Evolutionary conservation across 1,140 invertebrate genomes (phyloP), one percentile per base, ranked within the genome.

Genomic region (Pectinophora gossypiella): DNA sequence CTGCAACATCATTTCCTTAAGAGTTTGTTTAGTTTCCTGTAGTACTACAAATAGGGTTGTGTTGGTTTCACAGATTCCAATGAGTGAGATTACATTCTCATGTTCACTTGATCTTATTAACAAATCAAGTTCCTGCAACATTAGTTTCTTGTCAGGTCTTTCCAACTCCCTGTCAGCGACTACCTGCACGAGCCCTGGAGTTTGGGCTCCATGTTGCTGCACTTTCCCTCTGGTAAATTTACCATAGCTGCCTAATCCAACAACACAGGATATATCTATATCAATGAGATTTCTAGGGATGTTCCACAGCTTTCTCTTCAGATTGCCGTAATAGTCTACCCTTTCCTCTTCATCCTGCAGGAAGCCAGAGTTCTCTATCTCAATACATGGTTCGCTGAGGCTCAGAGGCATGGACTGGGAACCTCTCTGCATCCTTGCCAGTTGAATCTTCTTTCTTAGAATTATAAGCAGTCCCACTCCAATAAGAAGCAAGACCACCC

Each of bases 51-150:
- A 93, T 5, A 95, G 80, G 22, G 90, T 92, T 45, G 94, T 92
- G 1, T 91, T 87, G 42, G 92, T 94, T 76, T 96, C 94, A 68
- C 93, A 94, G 18, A 94, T 94, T 3, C 95, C 95, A 61, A 95
- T 89, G 15, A 96, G 89, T 42, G 91, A 89, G 3, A 95, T 87
- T 0, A 96, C 79, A 82, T 95, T 92, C 13, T 91, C 89, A 76
- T 95, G 93, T 32, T 89, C 89, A 54, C 91, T 91, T 1, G 91
- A 85, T 70, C 91, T 90, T 1, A 94, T 91, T 7, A 96, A 85
- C 21, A 93, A 61, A 54, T 95, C 93, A 21, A 97, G 72, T 61
- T 95, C 94, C 40, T 92, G 89, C 12, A 96, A 71, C 90, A 96
- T 94, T 6, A 90, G 63, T 35, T 89, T 89, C 55, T 92, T 94